These are phyloP conservation scores for Pipra filicauda DNA, from an alignment of 2,113 vertebrate genomes.

Conservation along the genomic window DNA sequence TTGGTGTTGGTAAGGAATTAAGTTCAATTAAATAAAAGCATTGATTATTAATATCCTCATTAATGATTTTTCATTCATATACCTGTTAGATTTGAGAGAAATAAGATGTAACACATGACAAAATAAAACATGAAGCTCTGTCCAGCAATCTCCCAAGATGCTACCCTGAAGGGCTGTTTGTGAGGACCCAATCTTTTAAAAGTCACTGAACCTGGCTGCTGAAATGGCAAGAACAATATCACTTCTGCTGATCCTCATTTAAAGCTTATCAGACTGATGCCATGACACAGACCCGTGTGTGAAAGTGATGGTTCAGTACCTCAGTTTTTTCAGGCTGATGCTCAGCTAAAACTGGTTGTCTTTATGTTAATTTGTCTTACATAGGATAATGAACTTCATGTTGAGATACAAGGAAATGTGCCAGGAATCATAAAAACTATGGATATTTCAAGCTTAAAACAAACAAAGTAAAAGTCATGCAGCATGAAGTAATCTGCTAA, in stretches of 20 bases:
- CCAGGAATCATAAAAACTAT: conserved; percentile 22
- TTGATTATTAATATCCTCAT: neutral
- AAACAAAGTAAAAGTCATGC: neutral
- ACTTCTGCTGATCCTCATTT: neutral
- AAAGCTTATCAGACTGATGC: neutral
- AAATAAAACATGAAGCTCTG: neutral
- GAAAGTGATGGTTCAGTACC: neutral
- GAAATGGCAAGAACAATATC: neutral
- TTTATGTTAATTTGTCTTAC: conserved; percentile 19
- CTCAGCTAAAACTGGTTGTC: neutral
- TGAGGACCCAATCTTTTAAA: neutral
- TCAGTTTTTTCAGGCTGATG: neutral
- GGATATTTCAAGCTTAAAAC: conserved; percentile 10
- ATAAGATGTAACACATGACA: neutral
- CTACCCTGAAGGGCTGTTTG: neutral
- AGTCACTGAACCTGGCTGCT: neutral
- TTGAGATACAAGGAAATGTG: conserved; percentile 2
- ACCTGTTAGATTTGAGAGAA: neutral
- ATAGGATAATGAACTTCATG: conserved; percentile 3
- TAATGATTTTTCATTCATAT: neutral
- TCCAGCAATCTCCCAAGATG: neutral
- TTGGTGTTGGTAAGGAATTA: neutral
- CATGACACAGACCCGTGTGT: neutral
- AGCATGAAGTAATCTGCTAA: neutral
- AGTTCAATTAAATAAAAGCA: neutral